phyloP scores from a whole-genome alignment of 2,797 vertebrate species.

The Rhadinocentrus ornatus region DNA sequence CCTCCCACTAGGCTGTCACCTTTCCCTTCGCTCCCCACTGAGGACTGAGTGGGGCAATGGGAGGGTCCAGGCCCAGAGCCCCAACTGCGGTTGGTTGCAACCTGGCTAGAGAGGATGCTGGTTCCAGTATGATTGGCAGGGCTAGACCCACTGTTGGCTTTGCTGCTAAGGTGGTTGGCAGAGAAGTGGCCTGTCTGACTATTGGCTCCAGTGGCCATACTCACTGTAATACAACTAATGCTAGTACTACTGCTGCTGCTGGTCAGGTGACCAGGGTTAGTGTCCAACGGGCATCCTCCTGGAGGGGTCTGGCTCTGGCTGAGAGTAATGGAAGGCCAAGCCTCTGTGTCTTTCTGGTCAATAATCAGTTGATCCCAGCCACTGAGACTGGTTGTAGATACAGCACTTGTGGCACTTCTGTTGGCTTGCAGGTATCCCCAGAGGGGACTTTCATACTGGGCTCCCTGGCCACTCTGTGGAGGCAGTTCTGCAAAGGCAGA shows the following conservation, averaged over 20 bases:
- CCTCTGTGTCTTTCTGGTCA: constrained; percentile 91
- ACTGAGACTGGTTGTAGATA: constrained; percentile 77
- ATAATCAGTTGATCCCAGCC: constrained; percentile 94
- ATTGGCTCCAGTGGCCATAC: constrained; percentile 93
- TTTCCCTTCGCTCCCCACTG: constrained; percentile 84
- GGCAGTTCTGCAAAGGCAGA: constrained; percentile 83
- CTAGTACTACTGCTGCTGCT: constrained; percentile 82
- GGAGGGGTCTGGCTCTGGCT: constrained; percentile 89
- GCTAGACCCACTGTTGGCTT: constrained; percentile 77
- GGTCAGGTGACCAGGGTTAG: constrained; percentile 86
- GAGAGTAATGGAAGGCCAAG: constrained; percentile 92
- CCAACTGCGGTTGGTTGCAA: constrained; percentile 89
- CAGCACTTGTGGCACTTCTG: constrained; percentile 87
- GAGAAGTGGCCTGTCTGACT: constrained; percentile 87
- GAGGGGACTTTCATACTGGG: constrained; percentile 96
- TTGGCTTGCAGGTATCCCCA: constrained; percentile 91
- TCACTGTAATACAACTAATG: constrained; percentile 86
- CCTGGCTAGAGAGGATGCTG: constrained; percentile 87
- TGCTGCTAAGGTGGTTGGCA: constrained; percentile 79
- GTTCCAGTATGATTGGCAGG: constrained; percentile 89
- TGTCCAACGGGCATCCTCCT: constrained; percentile 94
- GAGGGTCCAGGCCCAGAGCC: constrained; percentile 82
- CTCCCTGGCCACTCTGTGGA: constrained; percentile 89
- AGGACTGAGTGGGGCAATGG: constrained; percentile 76
- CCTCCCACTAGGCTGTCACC: constrained; percentile 88